Percentiles rank a stretch among this genome's conserved stretches.
Evolutionary conservation across 2,888 invertebrate genomes (phyloP).

Genomic region (Plebejus anna): DNA sequence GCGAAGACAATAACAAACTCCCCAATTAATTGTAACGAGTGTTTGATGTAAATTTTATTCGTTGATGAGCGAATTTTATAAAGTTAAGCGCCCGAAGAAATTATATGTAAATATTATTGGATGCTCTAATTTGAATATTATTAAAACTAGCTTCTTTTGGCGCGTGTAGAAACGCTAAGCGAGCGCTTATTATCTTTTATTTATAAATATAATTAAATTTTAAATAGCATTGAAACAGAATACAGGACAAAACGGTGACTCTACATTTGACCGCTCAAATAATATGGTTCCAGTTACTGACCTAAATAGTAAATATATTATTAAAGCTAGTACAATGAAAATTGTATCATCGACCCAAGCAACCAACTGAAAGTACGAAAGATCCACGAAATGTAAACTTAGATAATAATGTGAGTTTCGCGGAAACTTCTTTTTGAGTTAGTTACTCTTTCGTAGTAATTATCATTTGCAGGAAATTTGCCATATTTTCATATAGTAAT

Average conservation of each 20-base stretch:
- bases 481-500: background rate
- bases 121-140: constrained; percentile 1
- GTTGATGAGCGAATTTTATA: constrained; percentile 28
- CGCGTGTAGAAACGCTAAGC: background rate
- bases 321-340: too few relatives aligned
- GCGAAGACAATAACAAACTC: constrained; percentile 26
- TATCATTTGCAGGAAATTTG: background rate
- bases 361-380: too few relatives aligned
- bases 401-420: background rate
- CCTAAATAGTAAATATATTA: background rate
- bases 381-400: too few relatives aligned
- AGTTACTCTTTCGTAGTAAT: too few relatives aligned
- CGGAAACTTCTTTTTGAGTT: background rate
- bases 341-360: too few relatives aligned
- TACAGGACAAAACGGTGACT: too few relatives aligned
- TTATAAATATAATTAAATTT: background rate
- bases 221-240: background rate
- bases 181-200: background rate
- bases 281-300: background rate
- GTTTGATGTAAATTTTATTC: constrained; percentile 28
- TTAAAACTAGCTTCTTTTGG: constrained; percentile 11
- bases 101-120: constrained; percentile 12
- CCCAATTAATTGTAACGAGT: constrained; percentile 26
- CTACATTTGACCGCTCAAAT: background rate
- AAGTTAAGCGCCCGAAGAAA: constrained; percentile 15